These are phyloP conservation scores for Hippocampus guttulatus DNA, from an alignment of 2,113 vertebrate species.

Conservation along the genomic window DNA sequence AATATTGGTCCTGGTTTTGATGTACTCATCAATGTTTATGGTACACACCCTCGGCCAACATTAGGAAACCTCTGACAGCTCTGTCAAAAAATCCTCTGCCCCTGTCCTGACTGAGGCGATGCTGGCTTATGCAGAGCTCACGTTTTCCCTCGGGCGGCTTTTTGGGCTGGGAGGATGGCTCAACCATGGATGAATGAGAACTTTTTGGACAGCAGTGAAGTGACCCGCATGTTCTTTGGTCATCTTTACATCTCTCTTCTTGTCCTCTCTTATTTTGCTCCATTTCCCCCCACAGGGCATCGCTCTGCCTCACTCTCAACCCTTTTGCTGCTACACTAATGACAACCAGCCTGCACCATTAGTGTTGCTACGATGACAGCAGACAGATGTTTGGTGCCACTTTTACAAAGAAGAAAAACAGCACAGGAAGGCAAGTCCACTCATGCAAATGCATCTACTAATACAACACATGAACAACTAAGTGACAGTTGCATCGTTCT, in stretches of 20 bases:
- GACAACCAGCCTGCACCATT: constrained; percentile 69
- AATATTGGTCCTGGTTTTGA: no score
- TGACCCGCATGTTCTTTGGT: constrained; percentile 63
- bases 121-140: constrained; percentile 33
- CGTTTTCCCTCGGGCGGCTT: constrained; percentile 46
- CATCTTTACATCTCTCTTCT: constrained; percentile 53
- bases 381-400: constrained; percentile 92
- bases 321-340: constrained; percentile 46
- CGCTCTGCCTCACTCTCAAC: constrained; percentile 28
- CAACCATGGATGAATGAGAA: constrained; percentile 46
- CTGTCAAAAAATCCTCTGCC: constrained; percentile 2
- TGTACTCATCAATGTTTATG: no score
- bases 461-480: constrained; percentile 12
- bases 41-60: constrained; percentile 36
- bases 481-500: constrained; percentile 32
- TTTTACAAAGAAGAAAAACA: constrained; percentile 65
- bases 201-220: constrained; percentile 58
- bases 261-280: constrained; percentile 51
- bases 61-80: constrained; percentile 54
- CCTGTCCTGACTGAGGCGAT: constrained; percentile 44
- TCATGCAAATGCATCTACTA: constrained; percentile 35
- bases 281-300: constrained; percentile 46
- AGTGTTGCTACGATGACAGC: constrained; percentile 84
- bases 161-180: constrained; percentile 19
- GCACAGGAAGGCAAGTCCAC: constrained; percentile 40